phyloP scores from a whole-genome alignment of 2,113 vertebrate genomes.

The Syrmaticus mikado region DNA sequence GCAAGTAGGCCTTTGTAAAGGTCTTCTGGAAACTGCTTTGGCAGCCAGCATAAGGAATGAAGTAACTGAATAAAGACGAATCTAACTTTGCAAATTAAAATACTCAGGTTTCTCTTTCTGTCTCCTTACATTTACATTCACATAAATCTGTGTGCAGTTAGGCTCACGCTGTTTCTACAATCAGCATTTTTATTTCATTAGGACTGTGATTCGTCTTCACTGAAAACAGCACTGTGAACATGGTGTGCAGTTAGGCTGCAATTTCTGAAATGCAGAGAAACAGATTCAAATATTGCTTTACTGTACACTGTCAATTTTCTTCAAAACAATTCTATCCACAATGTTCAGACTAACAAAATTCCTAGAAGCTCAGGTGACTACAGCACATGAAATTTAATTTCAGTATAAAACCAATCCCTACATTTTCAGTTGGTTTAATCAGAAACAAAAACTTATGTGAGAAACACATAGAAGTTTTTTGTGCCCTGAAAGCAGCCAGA shows the following conservation, averaged over 20 bases:
- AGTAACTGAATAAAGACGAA: neutral
- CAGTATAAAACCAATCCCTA: neutral
- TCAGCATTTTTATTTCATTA: neutral
- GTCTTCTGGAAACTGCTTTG: neutral
- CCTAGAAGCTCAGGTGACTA: neutral
- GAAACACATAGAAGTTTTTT: neutral
- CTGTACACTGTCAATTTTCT: rapidly evolving
- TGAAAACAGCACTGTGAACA: neutral
- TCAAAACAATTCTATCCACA: neutral
- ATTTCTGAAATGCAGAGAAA: neutral
- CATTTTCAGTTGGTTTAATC: neutral
- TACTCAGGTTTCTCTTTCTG: neutral
- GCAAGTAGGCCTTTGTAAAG: neutral
- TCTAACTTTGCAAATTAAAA: neutral
- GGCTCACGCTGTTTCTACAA: neutral
- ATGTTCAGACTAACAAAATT: neutral
- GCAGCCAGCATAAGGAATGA: neutral
- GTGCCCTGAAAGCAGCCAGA: neutral
- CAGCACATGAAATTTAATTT: neutral
- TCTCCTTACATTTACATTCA: neutral
- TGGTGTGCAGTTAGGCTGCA: neutral
- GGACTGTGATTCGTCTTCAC: neutral
- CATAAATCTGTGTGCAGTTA: neutral
- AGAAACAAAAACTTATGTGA: neutral
- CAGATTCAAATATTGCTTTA: neutral